Evolutionary conservation across 2,888 invertebrate species (phyloP), one percentile per base, ranked within the genome.

Genomic region (Xestoiulus laeticollis): DNA sequence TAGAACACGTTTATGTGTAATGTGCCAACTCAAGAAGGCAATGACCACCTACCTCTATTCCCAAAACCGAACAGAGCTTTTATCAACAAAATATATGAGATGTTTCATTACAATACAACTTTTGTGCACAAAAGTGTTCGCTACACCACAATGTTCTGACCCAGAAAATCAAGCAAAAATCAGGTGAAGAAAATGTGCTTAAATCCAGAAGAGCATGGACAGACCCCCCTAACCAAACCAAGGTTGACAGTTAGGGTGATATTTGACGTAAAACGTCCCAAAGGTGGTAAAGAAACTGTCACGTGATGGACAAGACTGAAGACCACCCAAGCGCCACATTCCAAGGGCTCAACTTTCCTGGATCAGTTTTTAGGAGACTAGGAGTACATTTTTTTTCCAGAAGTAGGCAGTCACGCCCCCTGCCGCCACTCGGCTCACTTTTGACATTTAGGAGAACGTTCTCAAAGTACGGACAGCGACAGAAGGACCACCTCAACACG

Each of bases 401-500:
- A 59, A 59, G 53, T 8, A 59, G 59, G 59, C n/a, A 6, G n/a
- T 8, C 59, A 59, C 59, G 59, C 59, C 59, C 59, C 59, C 59
- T 59, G 6, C 59, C 59, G 59, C 59, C 59, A 59, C 59, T 59
- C 22, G 59, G n/a, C 59, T 59, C 59, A 22, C 22, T 59, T 48
- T 59, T 59, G 59, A 59, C 14, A 16, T 12, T 53, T 53, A 19
- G 53, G 14, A 53, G 19, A 14, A 53, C 59, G n/a, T 19, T 59
- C 22, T 6, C n/a, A 19, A 19, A 59, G 59, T 59, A 59, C 22
- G 59, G 59, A 59, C 59, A 59, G n/a, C 19, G 59, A 59, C 59
- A 59, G 59, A 59, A 59, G 59, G 59, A 59, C 59, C 59, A 59
- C 59, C 59, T 59, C 59, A 59, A 59, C 59, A 59, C n/a, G 59